phyloP scores from a whole-genome alignment of 2,797 vertebrate species.

The Lagodon rhomboides region DNA sequence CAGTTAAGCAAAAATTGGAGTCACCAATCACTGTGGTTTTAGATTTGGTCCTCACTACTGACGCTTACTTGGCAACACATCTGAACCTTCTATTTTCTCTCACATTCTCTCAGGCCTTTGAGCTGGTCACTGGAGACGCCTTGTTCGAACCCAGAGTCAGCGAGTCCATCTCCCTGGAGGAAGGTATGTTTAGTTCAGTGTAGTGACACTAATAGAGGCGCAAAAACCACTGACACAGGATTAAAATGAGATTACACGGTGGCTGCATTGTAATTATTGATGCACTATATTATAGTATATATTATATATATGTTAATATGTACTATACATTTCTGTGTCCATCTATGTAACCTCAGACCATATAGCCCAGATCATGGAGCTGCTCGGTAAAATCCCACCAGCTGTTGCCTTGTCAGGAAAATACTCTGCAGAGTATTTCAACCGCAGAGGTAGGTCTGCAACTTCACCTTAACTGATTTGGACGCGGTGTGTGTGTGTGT shows the following conservation, averaged over 20 bases:
- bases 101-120: slow-evolving; percentile 86
- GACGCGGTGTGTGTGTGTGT: neutral
- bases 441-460: slow-evolving; percentile 83
- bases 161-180: slow-evolving; percentile 87
- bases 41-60: neutral
- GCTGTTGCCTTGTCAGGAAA: slow-evolving; percentile 85
- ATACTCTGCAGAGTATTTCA: slow-evolving; percentile 88
- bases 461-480: neutral
- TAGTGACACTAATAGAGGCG: neutral
- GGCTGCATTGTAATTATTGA: slow-evolving; percentile 15
- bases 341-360: slow-evolving; percentile 83
- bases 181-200: slow-evolving; percentile 81
- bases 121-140: slow-evolving; percentile 88
- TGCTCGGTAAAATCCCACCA: slow-evolving; percentile 89
- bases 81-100: slow-evolving; percentile 11
- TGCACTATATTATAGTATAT: too few species aligned
- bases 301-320: slow-evolving; percentile 24
- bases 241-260: slow-evolving; percentile 43
- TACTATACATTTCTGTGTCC: neutral
- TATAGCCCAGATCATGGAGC: slow-evolving; percentile 88
- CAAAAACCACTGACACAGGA: slow-evolving; percentile 31
- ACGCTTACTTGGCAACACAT: neutral
- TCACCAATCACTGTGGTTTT: neutral
- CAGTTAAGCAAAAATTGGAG: neutral
- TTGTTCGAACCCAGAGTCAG: slow-evolving; percentile 89